These are phyloP conservation scores for Cephus nigrinus DNA, from an alignment of 2,888 invertebrate species.

Conservation along the genomic window DNA sequence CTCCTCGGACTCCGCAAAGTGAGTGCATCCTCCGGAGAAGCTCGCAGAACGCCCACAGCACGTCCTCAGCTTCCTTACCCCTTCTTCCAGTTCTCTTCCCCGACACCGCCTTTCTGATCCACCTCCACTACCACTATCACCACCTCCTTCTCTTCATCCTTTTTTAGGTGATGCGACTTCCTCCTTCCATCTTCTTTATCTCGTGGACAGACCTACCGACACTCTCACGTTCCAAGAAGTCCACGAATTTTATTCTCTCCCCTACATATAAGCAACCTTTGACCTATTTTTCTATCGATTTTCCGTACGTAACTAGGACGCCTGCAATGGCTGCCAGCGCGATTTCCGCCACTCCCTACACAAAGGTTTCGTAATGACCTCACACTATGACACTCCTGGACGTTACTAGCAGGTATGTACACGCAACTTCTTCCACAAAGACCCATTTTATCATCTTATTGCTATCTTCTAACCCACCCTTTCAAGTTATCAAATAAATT, in stretches of 20 bases:
- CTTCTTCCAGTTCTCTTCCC: slow-evolving; percentile 67
- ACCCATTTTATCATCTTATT: neutral
- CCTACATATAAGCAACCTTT: slow-evolving; percentile 38
- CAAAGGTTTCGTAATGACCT: slow-evolving; percentile 19
- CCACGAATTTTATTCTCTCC: neutral
- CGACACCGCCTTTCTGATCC: slow-evolving; percentile 40
- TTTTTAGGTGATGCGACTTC: slow-evolving; percentile 11
- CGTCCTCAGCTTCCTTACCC: slow-evolving; percentile 70
- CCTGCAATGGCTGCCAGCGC: slow-evolving; percentile 26
- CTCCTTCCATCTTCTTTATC: slow-evolving; percentile 4
- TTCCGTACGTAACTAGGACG: slow-evolving; percentile 38
- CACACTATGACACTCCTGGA: neutral
- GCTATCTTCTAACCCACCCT: neutral
- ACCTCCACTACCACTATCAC: slow-evolving; percentile 17
- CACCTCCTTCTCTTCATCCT: slow-evolving; percentile 12
- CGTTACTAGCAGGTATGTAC: neutral
- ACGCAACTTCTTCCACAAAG: neutral
- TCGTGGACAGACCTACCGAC: neutral
- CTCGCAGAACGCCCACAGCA: slow-evolving; percentile 63
- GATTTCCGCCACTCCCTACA: slow-evolving; percentile 36
- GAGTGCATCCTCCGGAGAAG: slow-evolving; percentile 15
- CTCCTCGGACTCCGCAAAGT: slow-evolving; percentile 16
- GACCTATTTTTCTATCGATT: slow-evolving; percentile 63
- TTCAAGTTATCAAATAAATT: neutral
- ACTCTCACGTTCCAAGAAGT: neutral